Base-by-base conservation (phyloP, 1,140 invertebrate species). In the Drosophila punjabiensis region DNA sequence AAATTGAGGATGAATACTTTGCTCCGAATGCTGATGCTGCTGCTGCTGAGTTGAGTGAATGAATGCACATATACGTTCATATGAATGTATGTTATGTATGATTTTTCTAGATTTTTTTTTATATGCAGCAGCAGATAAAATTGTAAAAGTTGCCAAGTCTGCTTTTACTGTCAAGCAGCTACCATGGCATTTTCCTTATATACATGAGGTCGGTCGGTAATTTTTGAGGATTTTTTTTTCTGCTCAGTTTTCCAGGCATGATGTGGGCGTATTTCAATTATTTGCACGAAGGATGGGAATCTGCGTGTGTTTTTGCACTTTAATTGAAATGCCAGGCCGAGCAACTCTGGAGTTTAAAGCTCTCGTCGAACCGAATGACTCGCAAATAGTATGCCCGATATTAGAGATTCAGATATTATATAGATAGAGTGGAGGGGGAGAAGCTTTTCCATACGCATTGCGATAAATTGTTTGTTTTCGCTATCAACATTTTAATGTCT, bases 211-310 rank as follows among this genome's bases (percentile, higher is more conserved):
- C 3, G 43, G 73, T 65, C 60, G 76, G 76, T 39, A 79, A 79
- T 58, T 79, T 79, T 79, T 79, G 74, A 76, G 60, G 37, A 76
- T 58, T 45, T 76, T 69, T 33, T 33, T 18, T 48, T 16, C 32
- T 30, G 8, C 30, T n/a, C 20, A 53, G 18, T 71, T 50, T 43
- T 64, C 50, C 60, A 47, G 41, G 56, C 20, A 14, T 64, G 48
- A 39, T 88, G 85, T 74, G 81, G 84, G 85, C 66, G 85, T 75
- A 70, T 89, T 89, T 84, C 84, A 88, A 89, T 89, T 88, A 89
- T 84, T 81, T 89, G 66, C 84, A 87, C 81, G 68, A 89, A 45
- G n/a, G 59, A 41, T 58, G 33, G 41, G 24, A 43, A 32, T 30
- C 30, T 65, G 73, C 71, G 73, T 76, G 62, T 74, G 60, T 65